Conservation (phyloP, 1,140 invertebrate species). For the Nasonia giraulti region DNA sequence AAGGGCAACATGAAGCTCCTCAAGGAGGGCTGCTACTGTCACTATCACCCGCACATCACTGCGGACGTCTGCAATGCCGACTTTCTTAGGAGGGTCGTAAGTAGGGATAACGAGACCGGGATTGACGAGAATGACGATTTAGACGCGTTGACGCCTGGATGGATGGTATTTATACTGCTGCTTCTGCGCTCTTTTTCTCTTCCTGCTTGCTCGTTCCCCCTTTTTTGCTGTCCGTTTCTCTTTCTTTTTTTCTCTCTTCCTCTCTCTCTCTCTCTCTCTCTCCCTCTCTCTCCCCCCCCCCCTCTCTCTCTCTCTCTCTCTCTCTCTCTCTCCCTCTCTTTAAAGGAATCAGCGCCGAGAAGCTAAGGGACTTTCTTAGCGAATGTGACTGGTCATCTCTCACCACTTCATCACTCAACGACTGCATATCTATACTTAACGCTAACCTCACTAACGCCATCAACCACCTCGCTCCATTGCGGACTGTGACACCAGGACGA, state of each 20-base stretch:
- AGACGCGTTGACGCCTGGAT: conserved; percentile 45
- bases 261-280: neutral
- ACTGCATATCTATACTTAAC: too few species aligned
- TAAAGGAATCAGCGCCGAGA: too few species aligned
- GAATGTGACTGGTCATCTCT: too few species aligned
- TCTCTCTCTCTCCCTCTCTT: neutral
- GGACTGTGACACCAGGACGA: too few species aligned
- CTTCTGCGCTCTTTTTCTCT: neutral
- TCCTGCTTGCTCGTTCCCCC: neutral
- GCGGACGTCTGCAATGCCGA: conserved; percentile 72
- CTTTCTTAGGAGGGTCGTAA: conserved; percentile 72
- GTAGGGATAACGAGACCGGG: conserved; percentile 51
- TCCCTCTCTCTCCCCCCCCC: too few species aligned
- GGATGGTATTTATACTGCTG: conserved; percentile 44
- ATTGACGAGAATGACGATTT: conserved; percentile 48
- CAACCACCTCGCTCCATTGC: too few species aligned
- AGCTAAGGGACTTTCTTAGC: too few species aligned
- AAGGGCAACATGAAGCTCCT: conserved; percentile 71
- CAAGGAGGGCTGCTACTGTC: conserved; percentile 73
- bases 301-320: neutral
- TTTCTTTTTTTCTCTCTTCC: neutral
- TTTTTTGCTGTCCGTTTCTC: neutral
- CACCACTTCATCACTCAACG: too few species aligned
- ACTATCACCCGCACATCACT: conserved; percentile 71
- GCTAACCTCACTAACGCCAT: too few species aligned